Base-by-base conservation (phyloP, 2,888 invertebrate genomes). In the Cylindroiulus punctatus region DNA sequence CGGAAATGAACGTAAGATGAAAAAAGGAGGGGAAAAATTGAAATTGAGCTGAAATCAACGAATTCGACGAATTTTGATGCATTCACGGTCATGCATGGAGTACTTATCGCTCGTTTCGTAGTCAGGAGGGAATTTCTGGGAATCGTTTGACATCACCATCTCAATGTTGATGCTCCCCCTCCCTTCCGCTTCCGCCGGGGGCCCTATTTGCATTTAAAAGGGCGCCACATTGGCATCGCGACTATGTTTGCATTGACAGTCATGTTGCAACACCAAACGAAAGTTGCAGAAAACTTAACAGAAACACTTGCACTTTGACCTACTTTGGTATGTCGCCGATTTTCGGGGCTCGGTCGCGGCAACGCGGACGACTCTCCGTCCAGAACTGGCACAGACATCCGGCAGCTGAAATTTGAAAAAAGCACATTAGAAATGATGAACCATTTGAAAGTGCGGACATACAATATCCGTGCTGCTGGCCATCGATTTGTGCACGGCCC, bases 291-390 rank as follows among this genome's bases (percentile, higher is more conserved):
- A n/a, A n/a, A n/a, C n/a, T n/a, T n/a, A n/a, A n/a, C n/a, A n/a
- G n/a, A n/a, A n/a, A n/a, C n/a, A n/a, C n/a, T n/a, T n/a, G n/a
- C n/a, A n/a, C n/a, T n/a, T n/a, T 0, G 17, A 84, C 84, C 30
- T 44, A 84, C 84, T 84, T 84, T n/a, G 84, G 84, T 14, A 84
- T 84, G n/a, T 84, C 84, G 8, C 84, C 84, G 40, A 84, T 84
- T 42, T 84, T 84, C 8, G 84, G 84, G 26, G 84, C 84, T 84
- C 84, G 84, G 30, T 84, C 32, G 26, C 84, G 36, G 7, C 84
- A 26, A 84, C 42, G 42, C 12, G 84, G 44, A 40, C 42, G 32
- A 83, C 17, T 84, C 42, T 84, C 84, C 5, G 40, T 42, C 84
- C 84, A 84, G 10, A 44, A 44, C 17, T 84, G 84, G 44, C 84